These are phyloP conservation scores for Lasius fuliginosus DNA, from an alignment of 2,888 invertebrate genomes.

Conservation along the genomic window DNA sequence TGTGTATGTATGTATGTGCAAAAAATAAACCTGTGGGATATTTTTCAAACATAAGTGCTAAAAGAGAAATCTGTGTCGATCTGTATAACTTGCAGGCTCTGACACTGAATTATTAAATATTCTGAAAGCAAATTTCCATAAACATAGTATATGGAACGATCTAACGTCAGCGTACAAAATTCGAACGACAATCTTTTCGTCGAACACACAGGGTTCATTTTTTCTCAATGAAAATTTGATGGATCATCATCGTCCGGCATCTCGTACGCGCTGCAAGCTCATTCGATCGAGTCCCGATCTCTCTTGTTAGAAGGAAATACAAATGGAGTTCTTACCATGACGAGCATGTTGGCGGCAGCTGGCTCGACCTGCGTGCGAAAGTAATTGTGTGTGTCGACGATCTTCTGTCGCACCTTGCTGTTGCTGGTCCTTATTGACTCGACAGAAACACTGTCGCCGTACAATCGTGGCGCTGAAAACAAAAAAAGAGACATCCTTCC, in stretches of 20 bases:
- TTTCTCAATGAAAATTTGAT: not conserved
- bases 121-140: not conserved
- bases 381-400: constrained; percentile 92
- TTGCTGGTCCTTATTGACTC: constrained; percentile 88
- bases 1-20: too few relatives aligned
- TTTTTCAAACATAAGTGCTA: not conserved
- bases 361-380: constrained; percentile 92
- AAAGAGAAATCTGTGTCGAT: not conserved
- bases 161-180: not conserved
- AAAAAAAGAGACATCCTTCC: constrained; percentile 35
- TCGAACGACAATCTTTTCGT: not conserved
- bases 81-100: not conserved
- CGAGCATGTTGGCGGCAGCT: constrained; percentile 92
- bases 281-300: not conserved
- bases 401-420: constrained; percentile 90
- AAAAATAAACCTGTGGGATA: not conserved
- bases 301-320: not conserved
- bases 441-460: constrained; percentile 88
- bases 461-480: constrained; percentile 88
- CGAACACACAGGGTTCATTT: not conserved
- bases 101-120: not conserved
- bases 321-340: constrained; percentile 89
- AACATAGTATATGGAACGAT: not conserved
- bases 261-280: not conserved
- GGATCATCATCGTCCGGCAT: not conserved